Base-by-base conservation (phyloP, 2,113 vertebrate species). In the Oncorhynchus kisutch region DNA sequence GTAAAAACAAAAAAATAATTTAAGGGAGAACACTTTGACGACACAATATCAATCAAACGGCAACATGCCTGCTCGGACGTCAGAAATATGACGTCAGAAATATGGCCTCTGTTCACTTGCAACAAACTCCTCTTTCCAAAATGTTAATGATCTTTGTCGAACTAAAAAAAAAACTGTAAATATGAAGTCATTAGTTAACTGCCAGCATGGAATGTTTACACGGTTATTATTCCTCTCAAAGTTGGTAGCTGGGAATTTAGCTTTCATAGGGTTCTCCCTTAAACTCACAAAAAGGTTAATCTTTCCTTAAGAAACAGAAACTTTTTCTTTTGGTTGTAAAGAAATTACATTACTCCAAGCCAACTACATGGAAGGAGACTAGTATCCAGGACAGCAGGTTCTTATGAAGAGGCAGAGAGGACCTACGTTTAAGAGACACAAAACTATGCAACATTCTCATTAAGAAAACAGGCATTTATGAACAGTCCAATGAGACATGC, bases 401-500 rank as follows among this genome's bases (percentile, higher is more conserved):
- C 92, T 86, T 96, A 96, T 96, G 96, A 96, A 95, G 95, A 96
- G 95, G 95, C 95, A 97, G 94, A 96, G 94, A 96, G 13, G 95
- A 97, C 95, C 96, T 98, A 95, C 91, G 94, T 96, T 96, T 93
- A 95, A 96, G 91, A 96, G 95, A 98, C 96, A 96, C 95, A 95
- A 84, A 96, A 97, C 94, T 98, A 96, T 95, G 97, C 95, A 97
- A 97, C 97, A 97, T 96, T 97, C 96, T 96, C 95, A 96, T 95
- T 97, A 96, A 94, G 90, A 93, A 95, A 95, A 97, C 96, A 98
- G 93, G 97, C 95, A 97, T 95, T 96, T 96, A 95, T 96, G 96
- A 97, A 97, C 95, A 97, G 93, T 97, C 95, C 96, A 94, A 97
- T 99, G 97, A 96, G 94, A 97, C 97, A 97, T 99, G 97, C 96